Conservation (phyloP, 2,113 vertebrate species). For the Tringa solitaria region DNA sequence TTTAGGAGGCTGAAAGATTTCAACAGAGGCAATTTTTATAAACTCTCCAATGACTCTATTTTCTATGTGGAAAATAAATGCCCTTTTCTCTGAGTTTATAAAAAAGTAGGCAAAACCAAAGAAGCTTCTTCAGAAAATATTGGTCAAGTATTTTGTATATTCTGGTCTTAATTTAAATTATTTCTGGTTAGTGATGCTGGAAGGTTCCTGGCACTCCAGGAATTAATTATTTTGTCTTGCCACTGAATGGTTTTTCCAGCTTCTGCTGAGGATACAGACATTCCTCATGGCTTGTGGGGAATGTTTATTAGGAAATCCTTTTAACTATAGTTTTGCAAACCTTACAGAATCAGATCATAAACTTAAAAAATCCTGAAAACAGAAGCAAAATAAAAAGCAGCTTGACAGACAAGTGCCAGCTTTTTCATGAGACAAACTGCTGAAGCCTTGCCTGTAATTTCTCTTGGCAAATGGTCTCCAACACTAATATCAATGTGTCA, state of each 20-base stretch:
- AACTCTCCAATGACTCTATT: neutral
- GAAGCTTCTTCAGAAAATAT: neutral
- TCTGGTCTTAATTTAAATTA: neutral
- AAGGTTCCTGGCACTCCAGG: neutral
- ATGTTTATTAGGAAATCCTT: constrained; percentile 3
- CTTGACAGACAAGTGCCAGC: constrained; percentile 24
- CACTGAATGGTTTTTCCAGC: neutral
- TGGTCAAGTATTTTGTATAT: neutral
- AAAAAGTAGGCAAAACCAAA: neutral
- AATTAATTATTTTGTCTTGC: neutral
- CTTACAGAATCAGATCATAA: neutral
- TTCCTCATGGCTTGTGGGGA: neutral
- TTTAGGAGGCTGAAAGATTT: neutral
- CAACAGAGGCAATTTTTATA: neutral
- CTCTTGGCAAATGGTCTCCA: constrained; percentile 50
- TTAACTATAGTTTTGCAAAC: neutral
- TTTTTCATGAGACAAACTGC: constrained; percentile 24
- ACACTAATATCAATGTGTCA: constrained; percentile 21
- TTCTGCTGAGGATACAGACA: neutral
- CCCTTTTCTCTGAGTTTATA: neutral
- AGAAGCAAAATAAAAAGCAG: constrained; percentile 30
- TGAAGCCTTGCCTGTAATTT: constrained; percentile 46
- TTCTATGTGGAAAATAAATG: neutral
- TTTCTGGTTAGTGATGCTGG: neutral
- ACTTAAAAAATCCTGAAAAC: neutral